Percentiles rank a stretch among this genome's conserved stretches.
These are phyloP conservation scores for Drosophila buzzatii DNA, from an alignment of 2,888 invertebrate species.

Conservation along the genomic window DNA sequence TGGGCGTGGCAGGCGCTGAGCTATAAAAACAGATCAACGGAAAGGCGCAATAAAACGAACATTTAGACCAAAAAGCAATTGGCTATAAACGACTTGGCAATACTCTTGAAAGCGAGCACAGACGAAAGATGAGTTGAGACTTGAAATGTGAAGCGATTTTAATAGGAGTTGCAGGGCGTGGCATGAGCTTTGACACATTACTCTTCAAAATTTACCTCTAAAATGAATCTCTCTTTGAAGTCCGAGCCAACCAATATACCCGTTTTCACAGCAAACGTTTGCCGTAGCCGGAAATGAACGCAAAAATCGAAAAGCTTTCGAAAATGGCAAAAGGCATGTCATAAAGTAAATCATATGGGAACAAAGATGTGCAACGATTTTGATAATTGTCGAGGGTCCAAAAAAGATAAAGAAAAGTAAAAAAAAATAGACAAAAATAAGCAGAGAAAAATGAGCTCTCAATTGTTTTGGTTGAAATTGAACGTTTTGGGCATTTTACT, in stretches of 20 bases:
- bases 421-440: not conserved
- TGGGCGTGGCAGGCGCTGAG: conserved; percentile 38
- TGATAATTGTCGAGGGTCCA: conserved; percentile 56
- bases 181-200: too few relatives aligned
- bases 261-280: not conserved
- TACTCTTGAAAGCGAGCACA: not conserved
- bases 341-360: conserved; percentile 58
- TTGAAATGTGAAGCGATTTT: not conserved
- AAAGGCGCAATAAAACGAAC: conserved; percentile 50
- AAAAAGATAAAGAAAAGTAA: conserved; percentile 2
- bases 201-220: too few relatives aligned
- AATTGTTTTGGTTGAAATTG: conserved; percentile 16
- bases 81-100: not conserved
- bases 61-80: conserved; percentile 5
- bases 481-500: conserved; percentile 5
- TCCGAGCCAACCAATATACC: not conserved
- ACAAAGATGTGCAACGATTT: conserved; percentile 39
- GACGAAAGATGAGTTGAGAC: not conserved
- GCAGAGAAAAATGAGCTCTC: not conserved
- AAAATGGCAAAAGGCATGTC: conserved; percentile 39
- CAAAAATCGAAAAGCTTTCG: conserved; percentile 42
- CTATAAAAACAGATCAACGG: conserved; percentile 67
- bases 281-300: conserved; percentile 31
- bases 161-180: not conserved
- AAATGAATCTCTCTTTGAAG: too few relatives aligned